Conservation (phyloP, 2,797 vertebrate species). For the Amphiprion clarkii region DNA sequence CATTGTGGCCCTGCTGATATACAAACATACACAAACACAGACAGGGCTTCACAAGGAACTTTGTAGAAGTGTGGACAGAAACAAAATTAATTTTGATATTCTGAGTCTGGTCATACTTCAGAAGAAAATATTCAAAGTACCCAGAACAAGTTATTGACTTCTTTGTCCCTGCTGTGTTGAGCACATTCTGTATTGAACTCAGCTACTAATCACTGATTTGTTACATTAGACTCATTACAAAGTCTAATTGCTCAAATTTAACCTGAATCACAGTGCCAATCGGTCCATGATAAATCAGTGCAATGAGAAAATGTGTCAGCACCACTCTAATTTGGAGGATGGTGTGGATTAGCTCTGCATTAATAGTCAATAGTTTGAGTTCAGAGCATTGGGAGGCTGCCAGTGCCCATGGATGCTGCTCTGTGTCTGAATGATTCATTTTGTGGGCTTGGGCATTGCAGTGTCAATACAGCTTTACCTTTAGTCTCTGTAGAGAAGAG, state of each 20-base stretch:
- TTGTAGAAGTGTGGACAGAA: slow-evolving; percentile 56
- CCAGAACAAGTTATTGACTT: neutral
- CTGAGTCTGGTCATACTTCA: slow-evolving; percentile 20
- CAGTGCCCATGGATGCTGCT: slow-evolving; percentile 39
- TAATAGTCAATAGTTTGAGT: slow-evolving; percentile 60
- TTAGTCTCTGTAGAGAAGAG: slow-evolving; percentile 51
- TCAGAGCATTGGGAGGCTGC: neutral
- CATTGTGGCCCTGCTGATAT: slow-evolving; percentile 30
- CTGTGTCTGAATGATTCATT: slow-evolving; percentile 77
- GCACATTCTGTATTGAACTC: slow-evolving; percentile 33
- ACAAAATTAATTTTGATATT: slow-evolving; percentile 41
- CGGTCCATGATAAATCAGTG: slow-evolving; percentile 49
- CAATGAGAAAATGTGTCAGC: slow-evolving; percentile 4
- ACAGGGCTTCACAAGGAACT: slow-evolving; percentile 28
- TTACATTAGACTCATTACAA: too few relatives aligned
- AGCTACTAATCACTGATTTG: slow-evolving; percentile 44
- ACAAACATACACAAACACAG: slow-evolving; percentile 23
- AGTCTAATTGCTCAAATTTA: neutral
- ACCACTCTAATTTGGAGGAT: slow-evolving; percentile 34
- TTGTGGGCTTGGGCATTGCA: neutral
- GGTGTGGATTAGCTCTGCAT: neutral
- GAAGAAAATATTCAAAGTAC: slow-evolving; percentile 12
- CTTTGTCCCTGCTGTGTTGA: slow-evolving; percentile 2
- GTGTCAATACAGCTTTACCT: slow-evolving; percentile 64
- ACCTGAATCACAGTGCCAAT: slow-evolving; percentile 21